These are phyloP conservation scores for Mormoops blainvillei DNA, from an alignment of 2,113 vertebrate species.

Conservation along the genomic window DNA sequence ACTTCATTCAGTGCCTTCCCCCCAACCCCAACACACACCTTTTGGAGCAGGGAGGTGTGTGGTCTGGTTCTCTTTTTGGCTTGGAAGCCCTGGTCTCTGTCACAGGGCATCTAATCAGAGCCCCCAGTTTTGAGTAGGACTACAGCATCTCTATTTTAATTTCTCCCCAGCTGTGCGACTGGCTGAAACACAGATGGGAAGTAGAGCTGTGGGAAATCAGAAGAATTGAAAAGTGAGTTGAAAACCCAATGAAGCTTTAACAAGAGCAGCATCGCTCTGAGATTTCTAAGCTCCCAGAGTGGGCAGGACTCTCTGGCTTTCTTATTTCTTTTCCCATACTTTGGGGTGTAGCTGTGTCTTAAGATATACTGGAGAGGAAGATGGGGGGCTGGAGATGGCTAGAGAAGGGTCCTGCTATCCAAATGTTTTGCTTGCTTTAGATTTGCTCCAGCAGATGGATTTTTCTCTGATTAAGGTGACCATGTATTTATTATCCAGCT, in stretches of 20 bases:
- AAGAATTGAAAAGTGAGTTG: conserved; percentile 55
- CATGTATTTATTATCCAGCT: background rate
- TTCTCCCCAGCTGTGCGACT: conserved; percentile 64
- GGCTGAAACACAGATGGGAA: conserved; percentile 51
- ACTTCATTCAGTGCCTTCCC: background rate
- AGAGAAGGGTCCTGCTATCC: background rate
- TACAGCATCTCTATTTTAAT: conserved; percentile 56
- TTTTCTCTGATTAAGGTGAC: background rate
- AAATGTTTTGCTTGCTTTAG: background rate
- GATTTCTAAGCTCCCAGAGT: conserved; percentile 17
- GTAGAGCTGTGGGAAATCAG: conserved; percentile 59
- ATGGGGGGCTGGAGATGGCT: background rate
- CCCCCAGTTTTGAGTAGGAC: background rate
- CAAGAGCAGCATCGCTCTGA: background rate
- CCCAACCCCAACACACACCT: rapidly evolving
- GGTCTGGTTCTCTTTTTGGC: background rate
- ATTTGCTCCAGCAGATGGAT: background rate
- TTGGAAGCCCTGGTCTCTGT: background rate
- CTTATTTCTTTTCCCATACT: background rate
- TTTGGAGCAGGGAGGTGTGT: background rate
- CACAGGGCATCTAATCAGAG: conserved; percentile 22
- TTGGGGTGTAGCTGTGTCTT: background rate
- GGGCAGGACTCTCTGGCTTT: background rate
- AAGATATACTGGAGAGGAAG: background rate
- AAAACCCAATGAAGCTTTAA: conserved; percentile 54